Percentiles rank a stretch among this genome's conserved stretches.
phyloP scores from a whole-genome alignment of 2,888 invertebrate species.

The Rhamphomyia laevipes region DNA sequence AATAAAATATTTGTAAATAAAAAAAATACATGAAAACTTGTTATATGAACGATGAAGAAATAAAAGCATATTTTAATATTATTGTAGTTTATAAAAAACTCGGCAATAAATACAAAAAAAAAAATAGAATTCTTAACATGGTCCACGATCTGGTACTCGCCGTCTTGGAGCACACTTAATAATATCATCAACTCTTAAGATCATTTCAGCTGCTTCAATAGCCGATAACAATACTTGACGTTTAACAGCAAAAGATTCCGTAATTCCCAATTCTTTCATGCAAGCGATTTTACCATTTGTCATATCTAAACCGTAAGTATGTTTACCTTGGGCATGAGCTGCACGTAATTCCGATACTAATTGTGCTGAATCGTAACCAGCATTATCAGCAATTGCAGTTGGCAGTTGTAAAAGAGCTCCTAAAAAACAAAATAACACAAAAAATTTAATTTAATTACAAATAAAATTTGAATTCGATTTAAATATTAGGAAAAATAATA shows the following conservation, averaged over 20 bases:
- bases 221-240: slow-evolving; percentile 90
- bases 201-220: slow-evolving; percentile 97
- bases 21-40: too few species aligned
- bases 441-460: background rate
- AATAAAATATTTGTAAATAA: too few species aligned
- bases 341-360: slow-evolving; percentile 86
- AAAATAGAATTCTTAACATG: slow-evolving; percentile 22
- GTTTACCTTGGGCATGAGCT: slow-evolving; percentile 72
- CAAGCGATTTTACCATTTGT: slow-evolving; percentile 74
- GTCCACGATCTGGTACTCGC: slow-evolving; percentile 73
- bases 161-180: slow-evolving; percentile 82
- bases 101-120: too few species aligned
- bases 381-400: slow-evolving; percentile 95
- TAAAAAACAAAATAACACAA: slow-evolving; percentile 13
- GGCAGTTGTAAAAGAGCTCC: slow-evolving; percentile 79
- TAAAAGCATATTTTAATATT: too few species aligned
- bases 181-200: slow-evolving; percentile 95
- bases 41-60: too few species aligned
- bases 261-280: slow-evolving; percentile 84
- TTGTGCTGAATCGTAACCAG: slow-evolving; percentile 95
- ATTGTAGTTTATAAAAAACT: too few species aligned
- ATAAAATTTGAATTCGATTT: background rate
- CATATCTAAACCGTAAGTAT: slow-evolving; percentile 66
- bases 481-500: background rate
- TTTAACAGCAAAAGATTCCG: slow-evolving; percentile 96